A percentile compares a stretch with the other conserved stretches of the same genome.
Evolutionary conservation across 2,888 invertebrate genomes (phyloP).

Genomic region (Minunthozetes semirufus): DNA sequence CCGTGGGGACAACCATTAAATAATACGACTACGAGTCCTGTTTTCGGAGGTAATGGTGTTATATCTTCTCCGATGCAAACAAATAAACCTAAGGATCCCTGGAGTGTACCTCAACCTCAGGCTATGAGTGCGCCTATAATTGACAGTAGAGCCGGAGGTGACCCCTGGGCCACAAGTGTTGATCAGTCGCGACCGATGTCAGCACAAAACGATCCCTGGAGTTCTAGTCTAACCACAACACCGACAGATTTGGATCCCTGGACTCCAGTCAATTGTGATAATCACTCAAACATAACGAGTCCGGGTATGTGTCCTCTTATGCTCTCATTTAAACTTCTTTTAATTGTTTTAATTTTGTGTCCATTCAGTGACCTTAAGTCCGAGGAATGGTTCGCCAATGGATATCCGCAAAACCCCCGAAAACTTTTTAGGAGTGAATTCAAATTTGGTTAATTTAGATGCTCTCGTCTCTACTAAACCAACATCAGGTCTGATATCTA

Average conservation of each 20-base stretch:
- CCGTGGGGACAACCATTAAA: conserved; percentile 57
- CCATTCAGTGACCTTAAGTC: background rate
- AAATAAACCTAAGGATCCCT: conserved; percentile 26
- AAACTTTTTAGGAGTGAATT: conserved; percentile 93
- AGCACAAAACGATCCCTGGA: conserved; percentile 49
- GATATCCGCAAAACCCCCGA: conserved; percentile 73
- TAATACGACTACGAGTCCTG: background rate
- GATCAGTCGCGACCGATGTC: conserved; percentile 32
- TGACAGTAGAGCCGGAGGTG: conserved; percentile 45
- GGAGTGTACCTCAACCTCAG: conserved; percentile 22
- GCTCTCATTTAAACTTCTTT: background rate
- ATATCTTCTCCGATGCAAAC: background rate
- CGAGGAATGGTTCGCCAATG: conserved; percentile 23
- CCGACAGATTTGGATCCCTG: conserved; percentile 37
- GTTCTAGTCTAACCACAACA: conserved; percentile 36
- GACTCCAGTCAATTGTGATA: conserved; percentile 30
- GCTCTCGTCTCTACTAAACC: conserved; percentile 66
- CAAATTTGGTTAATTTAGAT: conserved; percentile 92
- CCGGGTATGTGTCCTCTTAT: background rate
- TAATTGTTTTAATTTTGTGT: background rate
- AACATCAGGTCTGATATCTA: conserved; percentile 31
- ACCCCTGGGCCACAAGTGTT: conserved; percentile 58
- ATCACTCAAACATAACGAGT: background rate
- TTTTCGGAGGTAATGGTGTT: conserved; percentile 10
- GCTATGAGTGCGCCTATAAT: conserved; percentile 15